Conservation (phyloP, 2,113 vertebrate species). For the Mobula birostris region DNA sequence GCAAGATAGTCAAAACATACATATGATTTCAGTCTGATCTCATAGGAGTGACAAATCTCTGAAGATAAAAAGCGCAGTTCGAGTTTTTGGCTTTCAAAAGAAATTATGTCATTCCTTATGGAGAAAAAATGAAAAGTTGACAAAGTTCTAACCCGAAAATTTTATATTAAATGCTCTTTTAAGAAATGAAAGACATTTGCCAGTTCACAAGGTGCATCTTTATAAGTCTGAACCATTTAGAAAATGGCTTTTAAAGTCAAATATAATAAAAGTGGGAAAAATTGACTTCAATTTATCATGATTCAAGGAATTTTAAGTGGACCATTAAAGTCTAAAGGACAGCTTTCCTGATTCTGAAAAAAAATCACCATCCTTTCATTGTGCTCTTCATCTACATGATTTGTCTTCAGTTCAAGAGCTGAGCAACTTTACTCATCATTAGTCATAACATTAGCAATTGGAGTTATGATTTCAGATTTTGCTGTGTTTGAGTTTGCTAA, state of each 20-base stretch:
- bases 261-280: not conserved
- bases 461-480: not conserved
- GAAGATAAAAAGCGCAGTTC: no score
- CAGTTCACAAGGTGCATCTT: not conserved
- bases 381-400: not conserved
- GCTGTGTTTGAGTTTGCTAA: not conserved
- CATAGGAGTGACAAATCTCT: no score
- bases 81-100: no score
- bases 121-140: no score
- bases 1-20: no score
- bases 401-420: not conserved
- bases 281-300: not conserved
- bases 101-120: no score
- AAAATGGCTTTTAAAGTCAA: not conserved
- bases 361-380: not conserved
- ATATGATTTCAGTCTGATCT: no score
- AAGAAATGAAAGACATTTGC: not conserved
- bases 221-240: not conserved
- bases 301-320: not conserved
- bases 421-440: slow-evolving; percentile 8
- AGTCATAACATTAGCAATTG: not conserved
- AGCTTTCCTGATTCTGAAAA: not conserved
- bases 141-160: no score
- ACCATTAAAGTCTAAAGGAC: not conserved
- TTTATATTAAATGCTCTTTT: no score